Base-by-base conservation (phyloP, 2,888 invertebrate genomes). In the Iphiclides podalirius region DNA sequence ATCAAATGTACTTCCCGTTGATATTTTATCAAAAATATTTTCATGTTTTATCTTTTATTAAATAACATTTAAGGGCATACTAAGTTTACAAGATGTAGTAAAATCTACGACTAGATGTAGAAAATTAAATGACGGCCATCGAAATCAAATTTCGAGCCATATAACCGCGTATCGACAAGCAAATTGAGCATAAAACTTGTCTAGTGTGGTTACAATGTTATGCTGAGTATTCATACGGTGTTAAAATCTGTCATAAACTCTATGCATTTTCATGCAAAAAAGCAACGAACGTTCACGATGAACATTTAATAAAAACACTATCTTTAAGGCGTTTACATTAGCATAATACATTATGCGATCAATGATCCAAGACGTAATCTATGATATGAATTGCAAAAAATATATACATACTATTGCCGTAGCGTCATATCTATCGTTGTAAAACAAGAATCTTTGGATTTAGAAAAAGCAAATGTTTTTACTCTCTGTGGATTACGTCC, bases 251-350 rank as follows among this genome's bases (percentile, higher is more conserved):
- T 1, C 26, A 4, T 4, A 26, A 26, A 26, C 26, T 7, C 26
- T 6, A 20, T 20, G n/a, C n/a, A n/a, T n/a, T n/a, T n/a, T n/a
- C n/a, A n/a, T n/a, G n/a, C n/a, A n/a, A n/a, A n/a, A n/a, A n/a
- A n/a, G n/a, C n/a, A n/a, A n/a, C n/a, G n/a, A n/a, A 4, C 8
- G 33, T 34, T 1, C 12, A 34, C 20, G 28, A 1, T 28, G 36
- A 36, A 41, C 36, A 40, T 41, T 28, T 41, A 41, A 35, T 28
- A 48, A 33, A 38, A 11, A 12, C 6, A 20, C 28, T 11, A 11
- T 4, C 20, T 31, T 48, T 42, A 38, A 49, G 34, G 35, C 23
- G 12, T 37, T 38, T 38, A 33, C 20, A 38, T 43, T 49, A 23
- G 13, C 38, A 43, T 43, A 36, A 43, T 38, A 43, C 17, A 40